Evolutionary conservation across 2,113 vertebrate species (phyloP).

Genomic region (Martes martes): DNA sequence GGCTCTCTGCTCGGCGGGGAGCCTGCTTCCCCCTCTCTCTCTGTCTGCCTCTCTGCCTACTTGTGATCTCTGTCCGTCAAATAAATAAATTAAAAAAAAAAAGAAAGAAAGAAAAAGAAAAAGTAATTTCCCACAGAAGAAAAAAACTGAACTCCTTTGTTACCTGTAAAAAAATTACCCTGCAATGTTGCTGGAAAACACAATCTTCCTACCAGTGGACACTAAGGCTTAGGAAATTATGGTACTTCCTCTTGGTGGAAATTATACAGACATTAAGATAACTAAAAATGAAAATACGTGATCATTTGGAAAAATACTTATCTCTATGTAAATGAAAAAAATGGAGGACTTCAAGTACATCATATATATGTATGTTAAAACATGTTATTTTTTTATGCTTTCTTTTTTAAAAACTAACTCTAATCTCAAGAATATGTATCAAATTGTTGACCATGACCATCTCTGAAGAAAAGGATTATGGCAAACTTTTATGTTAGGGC

Average conservation of each 20-base stretch:
- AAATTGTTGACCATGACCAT: background rate
- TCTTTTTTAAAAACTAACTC: background rate
- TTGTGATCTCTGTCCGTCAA: too few relatives aligned
- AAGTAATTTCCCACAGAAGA: background rate
- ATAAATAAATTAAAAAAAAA: background rate
- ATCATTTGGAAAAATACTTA: background rate
- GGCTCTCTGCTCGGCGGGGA: too few relatives aligned
- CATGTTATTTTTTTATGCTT: background rate
- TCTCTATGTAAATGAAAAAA: background rate
- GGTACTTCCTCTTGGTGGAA: background rate
- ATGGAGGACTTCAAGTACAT: background rate
- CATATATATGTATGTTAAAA: background rate
- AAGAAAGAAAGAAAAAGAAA: background rate
- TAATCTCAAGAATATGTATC: background rate
- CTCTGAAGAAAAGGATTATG: background rate
- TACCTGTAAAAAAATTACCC: background rate
- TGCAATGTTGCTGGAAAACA: background rate
- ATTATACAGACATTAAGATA: background rate
- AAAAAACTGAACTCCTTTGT: background rate
- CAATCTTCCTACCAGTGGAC: background rate
- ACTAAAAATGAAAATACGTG: background rate
- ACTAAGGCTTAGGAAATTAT: background rate
- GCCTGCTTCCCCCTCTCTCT: too few relatives aligned
- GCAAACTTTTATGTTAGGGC: background rate
- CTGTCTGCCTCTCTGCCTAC: too few relatives aligned